Conservation (phyloP, 2,797 vertebrate genomes). For the Esox lucius region DNA sequence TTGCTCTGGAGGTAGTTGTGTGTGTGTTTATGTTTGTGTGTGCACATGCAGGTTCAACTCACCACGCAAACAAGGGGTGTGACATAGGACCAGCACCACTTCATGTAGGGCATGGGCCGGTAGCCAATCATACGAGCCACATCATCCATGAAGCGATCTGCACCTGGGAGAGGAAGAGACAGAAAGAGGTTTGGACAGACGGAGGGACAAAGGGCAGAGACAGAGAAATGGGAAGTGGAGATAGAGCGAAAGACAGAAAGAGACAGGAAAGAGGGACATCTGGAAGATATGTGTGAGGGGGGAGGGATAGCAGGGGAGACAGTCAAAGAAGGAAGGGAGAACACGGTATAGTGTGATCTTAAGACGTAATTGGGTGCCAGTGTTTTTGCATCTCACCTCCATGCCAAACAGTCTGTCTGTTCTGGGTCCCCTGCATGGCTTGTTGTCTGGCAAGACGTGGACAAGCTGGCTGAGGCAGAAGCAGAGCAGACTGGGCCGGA, state of each 20-base stretch:
- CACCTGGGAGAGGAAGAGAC: constrained; percentile 56
- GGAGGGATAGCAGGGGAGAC: not conserved
- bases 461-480: not conserved
- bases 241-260: not conserved
- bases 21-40: not conserved
- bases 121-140: constrained; percentile 85
- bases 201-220: not conserved
- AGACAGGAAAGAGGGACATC: not conserved
- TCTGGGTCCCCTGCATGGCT: not conserved
- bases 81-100: constrained; percentile 85
- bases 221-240: not conserved
- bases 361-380: not conserved
- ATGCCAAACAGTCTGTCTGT: constrained; percentile 6
- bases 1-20: not conserved
- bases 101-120: constrained; percentile 82
- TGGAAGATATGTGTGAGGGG: not conserved
- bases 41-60: constrained; percentile 37
- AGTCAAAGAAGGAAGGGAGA: not conserved
- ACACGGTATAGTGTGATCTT: not conserved
- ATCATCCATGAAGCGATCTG: constrained; percentile 83
- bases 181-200: not conserved
- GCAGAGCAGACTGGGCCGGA: not conserved
- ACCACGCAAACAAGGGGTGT: constrained; percentile 82
- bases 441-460: not conserved
- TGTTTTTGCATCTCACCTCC: not conserved